Conservation (phyloP, 2,113 vertebrate genomes). For the Notechis scutatus region DNA sequence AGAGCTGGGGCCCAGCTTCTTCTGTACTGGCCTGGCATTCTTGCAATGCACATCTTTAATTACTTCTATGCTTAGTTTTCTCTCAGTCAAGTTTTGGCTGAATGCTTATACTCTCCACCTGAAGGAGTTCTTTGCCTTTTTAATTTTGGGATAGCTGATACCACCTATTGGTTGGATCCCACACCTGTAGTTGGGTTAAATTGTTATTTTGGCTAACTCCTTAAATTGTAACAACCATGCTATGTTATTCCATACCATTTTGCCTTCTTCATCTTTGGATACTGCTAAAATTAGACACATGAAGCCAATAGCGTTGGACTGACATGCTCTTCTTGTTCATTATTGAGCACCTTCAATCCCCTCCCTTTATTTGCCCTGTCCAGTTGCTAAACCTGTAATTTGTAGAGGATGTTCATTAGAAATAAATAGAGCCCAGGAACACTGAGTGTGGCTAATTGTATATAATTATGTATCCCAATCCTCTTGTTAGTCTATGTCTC, state of each 20-base stretch:
- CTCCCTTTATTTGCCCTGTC: constrained; percentile 34
- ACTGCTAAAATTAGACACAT: fast-evolving
- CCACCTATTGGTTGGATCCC: neutral
- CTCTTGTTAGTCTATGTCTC: constrained; percentile 56
- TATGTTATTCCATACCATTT: neutral
- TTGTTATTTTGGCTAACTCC: neutral
- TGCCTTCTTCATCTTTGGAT: neutral
- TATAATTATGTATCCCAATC: constrained; percentile 55
- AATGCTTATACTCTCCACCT: neutral
- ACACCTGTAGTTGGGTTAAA: neutral
- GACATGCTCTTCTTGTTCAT: neutral
- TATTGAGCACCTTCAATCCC: neutral
- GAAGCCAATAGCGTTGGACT: neutral
- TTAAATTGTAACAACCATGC: neutral
- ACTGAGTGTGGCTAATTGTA: constrained; percentile 59
- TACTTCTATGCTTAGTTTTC: neutral
- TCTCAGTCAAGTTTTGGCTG: neutral
- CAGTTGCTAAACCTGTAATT: constrained; percentile 46
- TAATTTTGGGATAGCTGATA: neutral
- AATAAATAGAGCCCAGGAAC: constrained; percentile 56
- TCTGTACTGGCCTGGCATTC: neutral
- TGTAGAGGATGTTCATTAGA: constrained; percentile 56
- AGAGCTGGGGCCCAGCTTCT: neutral
- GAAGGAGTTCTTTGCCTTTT: neutral
- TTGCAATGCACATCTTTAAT: neutral